Base-by-base conservation (phyloP, 2,113 vertebrate genomes). In the Egretta garzetta region DNA sequence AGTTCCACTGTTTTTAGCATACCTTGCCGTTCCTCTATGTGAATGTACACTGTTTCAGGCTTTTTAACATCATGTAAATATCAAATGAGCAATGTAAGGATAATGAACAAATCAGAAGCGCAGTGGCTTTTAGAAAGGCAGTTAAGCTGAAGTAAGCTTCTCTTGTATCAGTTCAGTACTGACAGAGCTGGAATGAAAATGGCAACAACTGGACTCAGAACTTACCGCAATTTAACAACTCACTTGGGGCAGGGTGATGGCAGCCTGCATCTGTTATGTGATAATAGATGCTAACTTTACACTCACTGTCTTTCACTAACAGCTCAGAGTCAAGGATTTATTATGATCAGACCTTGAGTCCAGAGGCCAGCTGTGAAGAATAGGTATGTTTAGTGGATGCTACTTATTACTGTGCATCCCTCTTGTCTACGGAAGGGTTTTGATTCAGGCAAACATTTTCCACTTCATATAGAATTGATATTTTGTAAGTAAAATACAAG, bases 271-370 rank as follows among this genome's bases (percentile, higher is more conserved):
- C 77, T 10, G 6, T 16, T 3, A 10, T 27, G 49, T 33, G 53
- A 30, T 35, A 37, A 24, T 7, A 9, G 0, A 8, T 2, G 7
- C 9, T 10, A 2, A 8, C 39, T 64, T 68, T 12, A 13, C 28
- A 19, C 23, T 37, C 8, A 0, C 0, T 47, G 41, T 47, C 74
- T 49, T 59, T 75, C 64, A 21, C 58, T 62, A 4, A 6, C 6
- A 56, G 60, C 66, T 74, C 0, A 0, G 64, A 56, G 71, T 17
- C 24, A 50, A 49, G 86, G 43, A 17, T 35, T 86, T 82, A 35
- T 33, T 7, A 9, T 3, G 4, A 21, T 55, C 74, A 72, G 43
- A 60, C 43, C 52, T 52, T 10, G 16, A 92, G 17, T 27, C 50
- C 71, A 12, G 53, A 50, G 66, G 41, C 24, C 47, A n/a, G 0